Conservation (phyloP, 2,797 vertebrate genomes). For the Acomys russatus region DNA sequence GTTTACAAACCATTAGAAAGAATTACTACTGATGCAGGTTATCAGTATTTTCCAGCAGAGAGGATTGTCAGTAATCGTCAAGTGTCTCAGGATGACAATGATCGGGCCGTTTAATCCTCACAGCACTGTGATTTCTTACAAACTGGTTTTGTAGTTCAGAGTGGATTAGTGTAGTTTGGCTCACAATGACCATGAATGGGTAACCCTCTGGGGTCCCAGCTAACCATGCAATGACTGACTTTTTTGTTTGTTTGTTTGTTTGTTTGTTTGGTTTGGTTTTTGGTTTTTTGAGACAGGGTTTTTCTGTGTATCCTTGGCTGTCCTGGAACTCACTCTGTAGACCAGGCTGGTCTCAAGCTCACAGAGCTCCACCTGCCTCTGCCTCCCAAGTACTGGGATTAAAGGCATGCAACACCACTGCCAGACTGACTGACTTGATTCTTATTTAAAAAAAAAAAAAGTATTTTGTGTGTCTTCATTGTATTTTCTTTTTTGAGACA, state of each 20-base stretch:
- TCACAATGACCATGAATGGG: not conserved
- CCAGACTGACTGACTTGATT: not conserved
- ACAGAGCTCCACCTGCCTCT: too few species aligned
- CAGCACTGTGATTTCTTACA: not conserved
- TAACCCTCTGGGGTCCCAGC: not conserved
- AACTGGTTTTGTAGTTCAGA: not conserved
- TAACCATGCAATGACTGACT: not conserved
- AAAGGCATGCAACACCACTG: too few species aligned
- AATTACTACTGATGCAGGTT: not conserved
- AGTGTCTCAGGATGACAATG: not conserved
- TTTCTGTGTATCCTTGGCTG: too few species aligned
- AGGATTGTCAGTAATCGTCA: not conserved
- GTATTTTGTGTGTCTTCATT: not conserved
- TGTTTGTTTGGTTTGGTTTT: too few species aligned
- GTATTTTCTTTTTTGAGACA: not conserved
- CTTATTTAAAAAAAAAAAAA: not conserved
- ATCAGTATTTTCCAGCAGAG: not conserved
- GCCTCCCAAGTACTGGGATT: too few species aligned
- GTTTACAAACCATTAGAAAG: not conserved
- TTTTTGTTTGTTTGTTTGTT: too few species aligned
- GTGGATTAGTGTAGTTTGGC: not conserved
- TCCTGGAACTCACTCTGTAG: too few species aligned
- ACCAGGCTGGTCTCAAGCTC: too few species aligned
- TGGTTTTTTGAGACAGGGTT: too few species aligned
- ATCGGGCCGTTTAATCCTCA: not conserved